Percentiles rank a stretch among this genome's conserved stretches.
phyloP scores from a whole-genome alignment of 2,888 invertebrate species.

The Diaphora mendica region DNA sequence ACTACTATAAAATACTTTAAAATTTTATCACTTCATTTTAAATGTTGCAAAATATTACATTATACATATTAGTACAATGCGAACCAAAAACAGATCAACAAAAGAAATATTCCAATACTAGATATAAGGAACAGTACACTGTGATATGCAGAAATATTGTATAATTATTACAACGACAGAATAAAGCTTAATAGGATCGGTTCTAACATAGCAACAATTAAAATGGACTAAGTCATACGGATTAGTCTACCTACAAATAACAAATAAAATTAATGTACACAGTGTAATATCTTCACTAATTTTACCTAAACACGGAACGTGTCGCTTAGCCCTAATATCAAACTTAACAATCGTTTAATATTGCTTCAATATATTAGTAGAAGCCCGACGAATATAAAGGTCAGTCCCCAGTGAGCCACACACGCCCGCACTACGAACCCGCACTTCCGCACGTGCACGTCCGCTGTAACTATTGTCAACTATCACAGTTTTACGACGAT shows the following conservation, averaged over 20 bases:
- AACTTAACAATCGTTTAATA: slow-evolving; percentile 78
- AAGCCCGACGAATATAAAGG: slow-evolving; percentile 56
- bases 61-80: background rate
- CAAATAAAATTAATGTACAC: slow-evolving; percentile 50
- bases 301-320: slow-evolving; percentile 56
- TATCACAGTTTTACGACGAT: background rate
- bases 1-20: slow-evolving; percentile 48
- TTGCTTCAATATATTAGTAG: slow-evolving; percentile 68
- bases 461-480: background rate
- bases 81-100: background rate
- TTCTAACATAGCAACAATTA: slow-evolving; percentile 40
- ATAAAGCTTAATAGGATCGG: slow-evolving; percentile 25
- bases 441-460: background rate
- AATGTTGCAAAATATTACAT: slow-evolving; percentile 12
- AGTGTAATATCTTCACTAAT: slow-evolving; percentile 49
- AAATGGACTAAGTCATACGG: slow-evolving; percentile 37
- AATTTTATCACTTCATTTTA: slow-evolving; percentile 37
- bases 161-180: slow-evolving; percentile 4
- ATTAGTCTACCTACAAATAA: slow-evolving; percentile 50
- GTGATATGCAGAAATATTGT: background rate
- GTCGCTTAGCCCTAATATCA: slow-evolving; percentile 67
- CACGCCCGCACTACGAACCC: background rate
- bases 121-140: background rate
- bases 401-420: slow-evolving; percentile 10
- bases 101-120: background rate